Conservation (phyloP, 2,113 vertebrate genomes). For the Mesitornis unicolor region DNA sequence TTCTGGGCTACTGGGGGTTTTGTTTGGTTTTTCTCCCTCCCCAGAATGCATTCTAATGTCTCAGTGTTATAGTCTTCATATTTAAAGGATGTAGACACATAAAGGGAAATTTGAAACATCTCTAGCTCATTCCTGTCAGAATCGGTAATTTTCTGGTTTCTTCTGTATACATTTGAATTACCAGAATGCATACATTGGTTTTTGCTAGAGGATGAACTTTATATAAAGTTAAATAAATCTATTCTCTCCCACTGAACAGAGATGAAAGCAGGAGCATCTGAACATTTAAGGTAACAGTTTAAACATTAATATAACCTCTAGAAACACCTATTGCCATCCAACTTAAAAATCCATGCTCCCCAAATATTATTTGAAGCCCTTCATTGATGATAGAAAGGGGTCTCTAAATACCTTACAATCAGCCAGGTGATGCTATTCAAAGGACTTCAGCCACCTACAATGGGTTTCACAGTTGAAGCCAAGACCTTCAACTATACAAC, state of each 20-base stretch:
- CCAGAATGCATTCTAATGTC: not conserved
- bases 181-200: not conserved
- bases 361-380: not conserved
- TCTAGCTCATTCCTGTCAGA: not conserved
- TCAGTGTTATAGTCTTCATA: not conserved
- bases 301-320: not conserved
- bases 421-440: not conserved
- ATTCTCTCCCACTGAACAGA: not conserved
- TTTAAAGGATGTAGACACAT: not conserved
- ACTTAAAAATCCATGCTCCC: not conserved
- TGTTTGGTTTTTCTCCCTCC: not conserved
- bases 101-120: not conserved
- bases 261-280: not conserved
- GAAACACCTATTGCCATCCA: not conserved
- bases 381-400: not conserved
- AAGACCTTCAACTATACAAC: not conserved
- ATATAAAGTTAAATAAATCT: not conserved
- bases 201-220: not conserved
- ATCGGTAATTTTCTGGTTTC: not conserved
- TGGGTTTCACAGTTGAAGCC: not conserved
- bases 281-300: not conserved
- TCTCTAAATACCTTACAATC: not conserved
- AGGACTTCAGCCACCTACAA: not conserved
- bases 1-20: not conserved
- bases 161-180: not conserved